These are phyloP conservation scores for Channa striata DNA, from an alignment of 2,797 vertebrate genomes.

Conservation along the genomic window DNA sequence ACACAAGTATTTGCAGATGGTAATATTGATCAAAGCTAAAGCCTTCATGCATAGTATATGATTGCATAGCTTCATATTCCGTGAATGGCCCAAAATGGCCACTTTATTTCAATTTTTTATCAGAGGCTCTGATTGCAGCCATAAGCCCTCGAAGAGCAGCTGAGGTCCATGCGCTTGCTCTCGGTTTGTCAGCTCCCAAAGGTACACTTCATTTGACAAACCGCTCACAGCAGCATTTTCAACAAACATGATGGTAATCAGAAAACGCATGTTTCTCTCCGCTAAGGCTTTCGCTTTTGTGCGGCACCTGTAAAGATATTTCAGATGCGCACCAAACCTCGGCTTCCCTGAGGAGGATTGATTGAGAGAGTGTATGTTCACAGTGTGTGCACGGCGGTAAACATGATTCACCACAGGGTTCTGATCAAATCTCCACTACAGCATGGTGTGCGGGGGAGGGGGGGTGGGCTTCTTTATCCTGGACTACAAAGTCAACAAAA, in stretches of 20 bases:
- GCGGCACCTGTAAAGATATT: conserved; percentile 47
- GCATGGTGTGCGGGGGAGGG: conserved; percentile 49
- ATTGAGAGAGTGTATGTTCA: conserved; percentile 26
- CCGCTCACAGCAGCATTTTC: conserved; percentile 53
- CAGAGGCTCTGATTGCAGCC: conserved; percentile 62
- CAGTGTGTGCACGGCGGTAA: conserved; percentile 47
- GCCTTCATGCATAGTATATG: conserved; percentile 37
- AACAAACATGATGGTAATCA: conserved; percentile 50
- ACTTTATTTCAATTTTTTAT: conserved; percentile 67
- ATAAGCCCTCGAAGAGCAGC: conserved; percentile 59
- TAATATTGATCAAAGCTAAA: conserved; percentile 12
- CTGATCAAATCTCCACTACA: conserved; percentile 59
- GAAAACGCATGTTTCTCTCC: conserved; percentile 10
- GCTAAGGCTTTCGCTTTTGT: conserved; percentile 27
- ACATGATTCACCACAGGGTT: conserved; percentile 61
- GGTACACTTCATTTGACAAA: conserved; percentile 60
- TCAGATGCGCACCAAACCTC: conserved; percentile 33
- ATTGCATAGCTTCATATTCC: conserved; percentile 10
- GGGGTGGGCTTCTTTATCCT: conserved; percentile 10
- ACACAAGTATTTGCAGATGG: conserved; percentile 11
- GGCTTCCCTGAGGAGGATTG: conserved; percentile 16
- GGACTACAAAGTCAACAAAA: conserved; percentile 24
- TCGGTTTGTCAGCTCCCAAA: conserved; percentile 56
- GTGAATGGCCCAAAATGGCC: conserved; percentile 41
- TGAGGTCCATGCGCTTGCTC: conserved; percentile 30